phyloP scores from a whole-genome alignment of 2,113 vertebrate species.

The Poecile atricapillus region DNA sequence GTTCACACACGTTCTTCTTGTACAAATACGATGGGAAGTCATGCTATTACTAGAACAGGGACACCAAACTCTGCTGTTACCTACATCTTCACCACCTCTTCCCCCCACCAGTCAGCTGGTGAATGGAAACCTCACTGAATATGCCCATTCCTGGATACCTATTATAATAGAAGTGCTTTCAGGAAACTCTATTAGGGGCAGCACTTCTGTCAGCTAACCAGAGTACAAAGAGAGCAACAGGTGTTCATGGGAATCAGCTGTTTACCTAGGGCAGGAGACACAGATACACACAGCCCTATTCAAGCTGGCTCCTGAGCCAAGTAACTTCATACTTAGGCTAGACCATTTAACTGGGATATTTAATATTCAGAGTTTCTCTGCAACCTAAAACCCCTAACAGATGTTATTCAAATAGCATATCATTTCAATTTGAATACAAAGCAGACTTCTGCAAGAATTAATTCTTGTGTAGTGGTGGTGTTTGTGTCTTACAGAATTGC shows the following conservation, averaged over 20 bases:
- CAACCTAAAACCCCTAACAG: conserved; percentile 21
- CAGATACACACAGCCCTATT: background rate
- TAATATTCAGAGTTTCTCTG: conserved; percentile 11
- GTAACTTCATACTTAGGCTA: conserved; percentile 12
- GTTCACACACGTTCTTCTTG: background rate
- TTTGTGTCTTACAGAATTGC: background rate
- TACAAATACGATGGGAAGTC: background rate
- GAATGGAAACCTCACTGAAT: conserved; percentile 3
- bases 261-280: background rate
- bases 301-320: background rate
- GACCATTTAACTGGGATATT: background rate
- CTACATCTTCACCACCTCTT: background rate
- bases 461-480: background rate
- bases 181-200: conserved; percentile 1
- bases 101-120: background rate
- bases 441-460: background rate
- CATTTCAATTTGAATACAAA: background rate
- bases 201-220: background rate
- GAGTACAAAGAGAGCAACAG: background rate
- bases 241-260: conserved; percentile 16
- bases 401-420: background rate
- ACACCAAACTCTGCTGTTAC: background rate
- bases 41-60: background rate
- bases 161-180: background rate
- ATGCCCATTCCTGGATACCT: background rate